Conservation (phyloP, 2,113 vertebrate genomes). For the Rhabdornis inornatus region DNA sequence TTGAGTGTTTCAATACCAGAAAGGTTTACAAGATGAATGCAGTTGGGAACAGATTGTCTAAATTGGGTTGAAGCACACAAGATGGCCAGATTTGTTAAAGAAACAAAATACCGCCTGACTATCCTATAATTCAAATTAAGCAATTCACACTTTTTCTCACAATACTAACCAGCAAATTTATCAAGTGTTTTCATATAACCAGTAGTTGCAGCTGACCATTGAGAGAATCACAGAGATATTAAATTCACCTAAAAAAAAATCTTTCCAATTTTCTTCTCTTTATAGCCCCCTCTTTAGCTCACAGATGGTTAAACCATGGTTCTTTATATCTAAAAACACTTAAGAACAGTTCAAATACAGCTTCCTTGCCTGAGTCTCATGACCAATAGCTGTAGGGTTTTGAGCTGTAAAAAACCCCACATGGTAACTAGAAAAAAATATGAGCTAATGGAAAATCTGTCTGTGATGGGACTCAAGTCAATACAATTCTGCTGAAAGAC, state of each 20-base stretch:
- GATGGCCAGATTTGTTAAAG: background rate
- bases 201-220: background rate
- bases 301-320: background rate
- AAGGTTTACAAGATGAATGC: background rate
- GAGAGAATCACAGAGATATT: background rate
- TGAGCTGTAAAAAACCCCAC: background rate
- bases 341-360: background rate
- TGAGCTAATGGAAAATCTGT: background rate
- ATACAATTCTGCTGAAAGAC: background rate
- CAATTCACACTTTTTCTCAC: background rate
- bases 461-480: background rate
- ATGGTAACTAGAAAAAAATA: background rate
- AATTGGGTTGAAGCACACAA: background rate
- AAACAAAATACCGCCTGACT: background rate
- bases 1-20: background rate
- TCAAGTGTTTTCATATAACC: background rate
- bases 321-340: background rate
- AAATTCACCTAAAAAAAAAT: background rate
- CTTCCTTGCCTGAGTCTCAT: background rate
- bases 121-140: background rate
- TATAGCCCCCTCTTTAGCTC: background rate
- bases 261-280: background rate
- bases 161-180: background rate
- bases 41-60: background rate
- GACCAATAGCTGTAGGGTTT: background rate